Percentiles rank a stretch among this genome's conserved stretches.
Evolutionary conservation across 2,113 vertebrate species (phyloP).

Genomic region (Menidia beryllina): DNA sequence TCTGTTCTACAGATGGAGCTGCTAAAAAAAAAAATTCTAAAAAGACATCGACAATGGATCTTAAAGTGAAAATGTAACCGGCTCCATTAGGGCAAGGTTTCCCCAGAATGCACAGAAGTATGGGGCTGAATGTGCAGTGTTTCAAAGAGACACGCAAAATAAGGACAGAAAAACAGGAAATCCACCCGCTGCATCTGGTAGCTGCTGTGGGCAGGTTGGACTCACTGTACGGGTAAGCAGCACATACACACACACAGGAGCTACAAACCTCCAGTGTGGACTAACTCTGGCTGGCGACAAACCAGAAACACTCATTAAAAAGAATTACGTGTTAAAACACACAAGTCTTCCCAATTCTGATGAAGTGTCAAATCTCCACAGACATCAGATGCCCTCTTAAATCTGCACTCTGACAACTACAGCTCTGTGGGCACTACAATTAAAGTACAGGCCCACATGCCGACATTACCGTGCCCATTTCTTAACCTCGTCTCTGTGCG

Average conservation of each 20-base stretch:
- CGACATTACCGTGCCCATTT: constrained; percentile 1
- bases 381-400: constrained; percentile 5
- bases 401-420: constrained; percentile 7
- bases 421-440: constrained; percentile 6
- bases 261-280: background rate
- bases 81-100: background rate
- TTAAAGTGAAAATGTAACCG: background rate
- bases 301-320: background rate
- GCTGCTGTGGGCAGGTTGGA: constrained; percentile 43
- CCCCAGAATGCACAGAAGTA: background rate
- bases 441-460: constrained; percentile 13
- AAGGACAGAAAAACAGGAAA: constrained; percentile 67
- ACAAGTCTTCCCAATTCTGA: background rate
- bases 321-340: background rate
- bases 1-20: background rate
- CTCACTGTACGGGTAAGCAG: constrained; percentile 34
- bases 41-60: background rate
- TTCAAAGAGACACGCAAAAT: constrained; percentile 4
- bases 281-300: background rate
- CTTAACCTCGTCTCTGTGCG: constrained; percentile 15
- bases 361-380: constrained; percentile 11
- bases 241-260: background rate
- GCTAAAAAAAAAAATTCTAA: constrained; percentile 24
- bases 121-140: constrained; percentile 5
- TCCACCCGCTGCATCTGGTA: constrained; percentile 49